A percentile compares a stretch with the other conserved stretches of the same genome.
Evolutionary conservation across 2,113 vertebrate species (phyloP).

Genomic region (Pipra filicauda): DNA sequence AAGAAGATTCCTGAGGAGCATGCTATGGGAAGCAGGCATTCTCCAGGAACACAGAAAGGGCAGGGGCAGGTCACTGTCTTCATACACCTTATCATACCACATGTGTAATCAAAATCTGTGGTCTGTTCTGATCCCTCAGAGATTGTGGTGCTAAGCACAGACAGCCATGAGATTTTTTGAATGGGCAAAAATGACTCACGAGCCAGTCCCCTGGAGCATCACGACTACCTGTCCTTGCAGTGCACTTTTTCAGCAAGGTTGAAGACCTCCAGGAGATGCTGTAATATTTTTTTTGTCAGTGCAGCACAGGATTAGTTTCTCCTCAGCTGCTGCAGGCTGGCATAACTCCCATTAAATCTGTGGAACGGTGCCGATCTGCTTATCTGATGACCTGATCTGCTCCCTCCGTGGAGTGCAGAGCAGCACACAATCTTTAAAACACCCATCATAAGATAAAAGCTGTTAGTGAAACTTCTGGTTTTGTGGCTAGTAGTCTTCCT

Average conservation of each 20-base stretch:
- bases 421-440: neutral
- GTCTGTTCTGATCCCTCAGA: neutral
- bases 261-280: neutral
- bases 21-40: neutral
- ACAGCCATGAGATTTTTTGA: neutral
- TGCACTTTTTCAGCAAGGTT: neutral
- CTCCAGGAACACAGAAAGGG: neutral
- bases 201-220: neutral
- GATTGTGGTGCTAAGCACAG: neutral
- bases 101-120: neutral
- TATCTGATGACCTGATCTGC: slow-evolving; percentile 26
- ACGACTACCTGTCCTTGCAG: accelerated
- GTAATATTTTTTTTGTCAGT: neutral
- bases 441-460: neutral
- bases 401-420: neutral
- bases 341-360: slow-evolving; percentile 27
- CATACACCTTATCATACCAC: neutral
- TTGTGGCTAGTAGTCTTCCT: neutral
- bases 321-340: slow-evolving; percentile 6
- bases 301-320: neutral
- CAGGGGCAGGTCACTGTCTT: neutral
- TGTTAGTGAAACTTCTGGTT: neutral
- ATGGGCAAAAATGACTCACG: accelerated
- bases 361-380: neutral
- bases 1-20: neutral